Conservation (phyloP, 2,888 invertebrate genomes). For the Nasonia oneida region DNA sequence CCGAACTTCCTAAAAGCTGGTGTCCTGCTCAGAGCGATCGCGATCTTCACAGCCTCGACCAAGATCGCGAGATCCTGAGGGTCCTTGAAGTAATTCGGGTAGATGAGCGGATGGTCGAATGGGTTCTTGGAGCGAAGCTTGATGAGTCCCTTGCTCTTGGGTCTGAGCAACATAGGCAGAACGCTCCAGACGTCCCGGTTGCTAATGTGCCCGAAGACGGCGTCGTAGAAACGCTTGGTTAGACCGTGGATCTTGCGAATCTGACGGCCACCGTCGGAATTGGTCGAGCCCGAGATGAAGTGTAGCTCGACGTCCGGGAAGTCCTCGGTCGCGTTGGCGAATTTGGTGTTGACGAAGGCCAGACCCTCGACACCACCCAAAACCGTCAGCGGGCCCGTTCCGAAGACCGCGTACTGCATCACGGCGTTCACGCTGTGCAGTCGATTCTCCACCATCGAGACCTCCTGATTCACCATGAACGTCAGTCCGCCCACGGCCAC, state of each 20-base stretch:
- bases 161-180: conserved; percentile 91
- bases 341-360: conserved; percentile 94
- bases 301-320: conserved; percentile 95
- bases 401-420: conserved; percentile 91
- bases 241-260: conserved; percentile 90
- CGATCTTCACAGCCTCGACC: conserved; percentile 92
- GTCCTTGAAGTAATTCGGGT: conserved; percentile 94
- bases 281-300: conserved; percentile 92
- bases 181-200: conserved; percentile 91
- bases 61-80: conserved; percentile 89
- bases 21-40: conserved; percentile 89
- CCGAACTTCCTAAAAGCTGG: conserved; percentile 88
- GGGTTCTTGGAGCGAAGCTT: conserved; percentile 91
- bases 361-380: conserved; percentile 94
- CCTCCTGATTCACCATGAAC: conserved; percentile 88
- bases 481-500: conserved; percentile 92
- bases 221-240: conserved; percentile 86
- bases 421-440: conserved; percentile 90
- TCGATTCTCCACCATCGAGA: conserved; percentile 89
- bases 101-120: conserved; percentile 92
- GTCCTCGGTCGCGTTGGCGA: conserved; percentile 88
- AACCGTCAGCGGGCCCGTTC: conserved; percentile 91
- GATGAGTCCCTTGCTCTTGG: conserved; percentile 90
- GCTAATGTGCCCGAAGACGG: conserved; percentile 87
- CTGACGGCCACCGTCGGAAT: conserved; percentile 92